These are phyloP conservation scores for Temnopleurus reevesii DNA, from an alignment of 53 echinoderm and acorn worm species.

Conservation along the genomic window DNA sequence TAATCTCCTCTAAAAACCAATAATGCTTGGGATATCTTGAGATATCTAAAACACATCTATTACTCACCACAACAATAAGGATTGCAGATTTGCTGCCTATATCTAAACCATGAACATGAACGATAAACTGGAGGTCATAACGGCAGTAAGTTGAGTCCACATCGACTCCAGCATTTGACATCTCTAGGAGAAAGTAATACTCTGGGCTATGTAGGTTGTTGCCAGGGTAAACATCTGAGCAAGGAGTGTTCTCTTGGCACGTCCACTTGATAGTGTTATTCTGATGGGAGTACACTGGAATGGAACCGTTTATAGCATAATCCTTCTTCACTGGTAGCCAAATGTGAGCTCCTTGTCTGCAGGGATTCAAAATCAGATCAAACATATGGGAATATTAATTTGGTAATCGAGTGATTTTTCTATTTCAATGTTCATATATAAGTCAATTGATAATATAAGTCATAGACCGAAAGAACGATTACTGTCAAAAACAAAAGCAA, in stretches of 20 bases:
- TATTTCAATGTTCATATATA: too few species aligned
- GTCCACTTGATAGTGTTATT: constrained; percentile 72
- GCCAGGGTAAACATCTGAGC: constrained; percentile 69
- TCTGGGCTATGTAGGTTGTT: constrained; percentile 76
- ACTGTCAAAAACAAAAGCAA: too few species aligned
- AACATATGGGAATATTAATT: too few species aligned
- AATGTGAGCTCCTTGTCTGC: constrained; percentile 15
- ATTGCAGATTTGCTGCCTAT: constrained; percentile 68
- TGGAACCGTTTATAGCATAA: background rate
- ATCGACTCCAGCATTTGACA: constrained; percentile 78
- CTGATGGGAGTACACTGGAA: constrained; percentile 64
- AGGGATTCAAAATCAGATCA: background rate
- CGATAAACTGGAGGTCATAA: constrained; percentile 74
- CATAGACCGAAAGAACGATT: too few species aligned
- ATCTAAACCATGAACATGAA: constrained; percentile 87
- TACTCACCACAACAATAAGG: constrained; percentile 76
- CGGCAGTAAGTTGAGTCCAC: constrained; percentile 75
- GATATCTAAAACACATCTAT: too few species aligned
- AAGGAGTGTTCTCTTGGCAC: constrained; percentile 79
- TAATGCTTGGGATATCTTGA: too few species aligned
- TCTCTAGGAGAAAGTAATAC: constrained; percentile 84
- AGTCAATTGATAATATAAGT: too few species aligned
- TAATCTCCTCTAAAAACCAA: too few species aligned
- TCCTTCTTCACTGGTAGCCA: background rate
- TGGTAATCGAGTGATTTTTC: too few species aligned